A percentile compares a stretch with the other conserved stretches of the same genome.
phyloP scores from a whole-genome alignment of 2,888 invertebrate species.

The Lasioglossum calceatum region DNA sequence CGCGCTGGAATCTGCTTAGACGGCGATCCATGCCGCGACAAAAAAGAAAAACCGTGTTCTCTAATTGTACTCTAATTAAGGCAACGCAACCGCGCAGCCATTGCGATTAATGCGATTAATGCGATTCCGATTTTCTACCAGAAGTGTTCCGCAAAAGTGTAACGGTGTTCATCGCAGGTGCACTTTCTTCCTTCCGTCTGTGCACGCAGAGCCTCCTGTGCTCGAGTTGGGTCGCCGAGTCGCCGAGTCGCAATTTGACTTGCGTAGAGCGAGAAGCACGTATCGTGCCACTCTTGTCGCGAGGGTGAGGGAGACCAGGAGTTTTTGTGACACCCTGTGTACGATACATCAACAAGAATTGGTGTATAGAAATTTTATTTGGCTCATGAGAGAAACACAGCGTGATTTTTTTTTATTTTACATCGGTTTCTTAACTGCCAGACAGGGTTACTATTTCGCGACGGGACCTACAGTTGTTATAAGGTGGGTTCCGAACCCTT shows the following conservation, averaged over 20 bases:
- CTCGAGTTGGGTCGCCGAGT: neutral
- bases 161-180: conserved; percentile 10
- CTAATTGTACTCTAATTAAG: conserved; percentile 34
- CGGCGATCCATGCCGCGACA: neutral
- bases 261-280: neutral
- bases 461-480: too few species aligned
- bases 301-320: too few species aligned
- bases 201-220: neutral
- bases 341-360: too few species aligned
- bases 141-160: conserved; percentile 38
- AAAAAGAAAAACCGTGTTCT: neutral
- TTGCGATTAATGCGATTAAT: conserved; percentile 38
- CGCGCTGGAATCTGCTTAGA: neutral
- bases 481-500: too few species aligned
- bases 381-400: too few species aligned
- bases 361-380: too few species aligned
- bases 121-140: conserved; percentile 34
- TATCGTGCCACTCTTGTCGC: neutral
- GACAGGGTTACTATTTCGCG: too few species aligned
- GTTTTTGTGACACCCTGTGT: too few species aligned
- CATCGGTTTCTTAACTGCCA: too few species aligned
- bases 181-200: conserved; percentile 30
- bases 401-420: too few species aligned
- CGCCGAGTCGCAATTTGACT: conserved; percentile 27
- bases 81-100: neutral